A percentile compares a stretch with the other conserved stretches of the same genome.
Evolutionary conservation across 2,113 vertebrate species (phyloP).

Genomic region (Crotophaga sulcirostris): DNA sequence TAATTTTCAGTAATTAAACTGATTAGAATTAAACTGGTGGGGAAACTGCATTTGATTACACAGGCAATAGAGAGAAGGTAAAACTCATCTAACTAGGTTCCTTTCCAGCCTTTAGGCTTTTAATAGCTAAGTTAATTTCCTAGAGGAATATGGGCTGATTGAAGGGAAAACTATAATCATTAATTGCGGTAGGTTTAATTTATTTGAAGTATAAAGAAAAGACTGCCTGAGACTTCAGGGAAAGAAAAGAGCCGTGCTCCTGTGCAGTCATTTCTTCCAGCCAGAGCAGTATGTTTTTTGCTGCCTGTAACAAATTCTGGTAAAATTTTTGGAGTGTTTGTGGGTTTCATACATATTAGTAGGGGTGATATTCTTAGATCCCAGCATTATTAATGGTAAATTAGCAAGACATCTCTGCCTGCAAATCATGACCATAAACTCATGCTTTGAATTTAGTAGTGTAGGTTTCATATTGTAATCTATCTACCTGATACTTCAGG

Average conservation of each 20-base stretch:
- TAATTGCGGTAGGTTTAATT: slow-evolving; percentile 64
- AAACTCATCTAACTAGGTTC: slow-evolving; percentile 62
- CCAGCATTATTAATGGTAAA: neutral
- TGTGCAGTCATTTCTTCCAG: neutral
- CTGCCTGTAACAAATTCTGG: neutral
- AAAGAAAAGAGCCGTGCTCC: neutral
- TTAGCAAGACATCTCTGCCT: neutral
- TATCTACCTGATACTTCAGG: neutral
- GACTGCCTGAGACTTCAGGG: slow-evolving; percentile 22
- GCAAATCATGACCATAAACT: neutral
- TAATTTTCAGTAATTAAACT: slow-evolving; percentile 70
- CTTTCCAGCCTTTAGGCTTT: slow-evolving; percentile 61
- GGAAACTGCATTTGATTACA: slow-evolving; percentile 62
- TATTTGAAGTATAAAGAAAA: slow-evolving; percentile 46
- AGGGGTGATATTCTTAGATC: neutral
- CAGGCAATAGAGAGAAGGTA: slow-evolving; percentile 54
- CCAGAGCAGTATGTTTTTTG: neutral
- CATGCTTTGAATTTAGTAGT: neutral
- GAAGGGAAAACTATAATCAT: slow-evolving; percentile 67
- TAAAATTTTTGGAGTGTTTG: neutral
- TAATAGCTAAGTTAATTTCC: slow-evolving; percentile 70
- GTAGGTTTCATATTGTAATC: neutral
- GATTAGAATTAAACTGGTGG: slow-evolving; percentile 65
- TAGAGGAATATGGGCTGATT: slow-evolving; percentile 57
- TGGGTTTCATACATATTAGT: neutral